Evolutionary conservation across 2,888 invertebrate species (phyloP), one percentile per base, ranked within the genome.

Genomic region (Stenurella melanura): DNA sequence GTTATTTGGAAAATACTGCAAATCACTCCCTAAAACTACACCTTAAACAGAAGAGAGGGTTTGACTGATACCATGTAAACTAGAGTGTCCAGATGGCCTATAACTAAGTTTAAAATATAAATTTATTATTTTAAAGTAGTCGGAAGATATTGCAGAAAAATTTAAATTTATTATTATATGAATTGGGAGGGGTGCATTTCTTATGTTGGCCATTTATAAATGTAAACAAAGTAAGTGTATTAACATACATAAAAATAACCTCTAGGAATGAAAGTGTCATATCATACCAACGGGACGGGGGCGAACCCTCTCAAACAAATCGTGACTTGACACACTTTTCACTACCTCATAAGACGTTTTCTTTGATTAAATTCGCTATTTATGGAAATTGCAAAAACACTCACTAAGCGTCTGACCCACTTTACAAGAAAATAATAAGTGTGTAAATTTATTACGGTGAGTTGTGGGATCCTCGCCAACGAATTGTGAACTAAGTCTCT

Each of bases 311-410:
- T 38, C 18, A 42, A 38, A 64, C 64, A 42, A 42, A 64, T 64
- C 34, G 15, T 64, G 38, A 34, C 64, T 42, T 42, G 64, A 68
- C 68, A 61, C 60, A 42, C 70, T 42, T 60, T 60, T 17, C 70
- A 34, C 18, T n/a, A 26, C 34, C 17, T 42, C 60, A 17, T 60
- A 38, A 60, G 38, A 61, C 60, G 21, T 70, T 58, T 19, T 58
- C 70, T 60, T 60, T 70, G 70, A 70, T 70, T 70, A 60, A 70
- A 70, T 70, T 70, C 50, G 57, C 34, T 38, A 61, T 70, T 70
- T 70, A 70, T 70, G 70, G 26, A 70, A 70, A 60, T 58, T 60
- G 70, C 60, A 70, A 70, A 70, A 61, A 61, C 60, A 60, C 19
- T 19, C 42, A n/a, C 60, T 64, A 34, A 19, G 11, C 64, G 18